Conservation (phyloP, 2,888 invertebrate species). For the Rhagophthalmus giganteus region DNA sequence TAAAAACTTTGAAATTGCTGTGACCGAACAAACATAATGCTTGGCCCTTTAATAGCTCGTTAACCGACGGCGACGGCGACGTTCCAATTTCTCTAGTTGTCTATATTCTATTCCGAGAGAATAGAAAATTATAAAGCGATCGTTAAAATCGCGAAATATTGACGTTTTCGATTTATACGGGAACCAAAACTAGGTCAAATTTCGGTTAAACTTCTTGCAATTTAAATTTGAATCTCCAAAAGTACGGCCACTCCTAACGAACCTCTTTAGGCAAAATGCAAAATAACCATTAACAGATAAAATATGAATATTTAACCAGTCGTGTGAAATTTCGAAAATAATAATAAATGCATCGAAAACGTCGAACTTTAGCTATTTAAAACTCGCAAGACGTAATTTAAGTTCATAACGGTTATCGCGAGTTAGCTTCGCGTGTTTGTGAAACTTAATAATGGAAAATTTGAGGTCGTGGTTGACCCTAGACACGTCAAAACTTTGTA, state of each 20-base stretch:
- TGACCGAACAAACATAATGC: constrained; percentile 28
- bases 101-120: constrained; percentile 7
- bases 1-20: constrained; percentile 43
- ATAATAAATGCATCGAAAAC: no score
- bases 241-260: no score
- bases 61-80: no score
- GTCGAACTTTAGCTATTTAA: constrained; percentile 8
- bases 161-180: not conserved
- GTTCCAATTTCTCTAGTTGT: constrained; percentile 21
- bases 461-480: constrained; percentile 23
- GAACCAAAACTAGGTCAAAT: constrained; percentile 15
- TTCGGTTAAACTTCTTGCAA: constrained; percentile 15
- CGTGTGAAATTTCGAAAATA: no score
- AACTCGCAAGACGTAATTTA: constrained; percentile 17
- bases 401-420: constrained; percentile 22
- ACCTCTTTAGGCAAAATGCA: no score
- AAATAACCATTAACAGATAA: no score
- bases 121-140: constrained; percentile 12
- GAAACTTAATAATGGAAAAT: constrained; percentile 27
- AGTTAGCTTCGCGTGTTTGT: constrained; percentile 19
- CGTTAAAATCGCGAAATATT: constrained; percentile 8
- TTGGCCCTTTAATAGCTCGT: constrained; percentile 27
- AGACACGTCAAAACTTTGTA: constrained; percentile 24
- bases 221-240: no score
- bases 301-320: no score